Base-by-base conservation (phyloP, 1,140 invertebrate species). In the Eupristina koningsbergeri region DNA sequence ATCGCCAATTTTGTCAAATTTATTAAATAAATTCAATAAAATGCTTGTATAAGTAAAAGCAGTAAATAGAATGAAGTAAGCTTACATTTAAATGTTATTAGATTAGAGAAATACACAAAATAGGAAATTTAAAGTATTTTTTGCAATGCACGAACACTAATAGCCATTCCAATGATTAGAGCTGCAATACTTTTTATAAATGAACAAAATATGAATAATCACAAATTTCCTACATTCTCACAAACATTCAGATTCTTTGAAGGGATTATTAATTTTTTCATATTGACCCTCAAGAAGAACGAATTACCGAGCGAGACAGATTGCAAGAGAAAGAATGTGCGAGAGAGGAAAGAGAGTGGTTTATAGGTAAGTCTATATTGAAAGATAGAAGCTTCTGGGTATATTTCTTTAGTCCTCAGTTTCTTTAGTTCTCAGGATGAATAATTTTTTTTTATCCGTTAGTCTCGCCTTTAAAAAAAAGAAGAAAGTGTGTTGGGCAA, bases 401-500 rank as follows among this genome's bases (percentile, higher is more conserved):
- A 80, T 41, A 53, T 80, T 84, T 80, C 71, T 80, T 80, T 79
- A 64, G 67, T n/a, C 64, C 45, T 76, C n/a, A n/a, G n/a, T n/a
- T n/a, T n/a, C n/a, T n/a, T n/a, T n/a, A n/a, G n/a, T n/a, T n/a
- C 61, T 80, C 53, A 67, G 45, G 78, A 84, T 80, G 83, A 84
- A 80, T 84, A 84, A 84, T 84, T 84, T 80, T 76, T 84, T 78
- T 31, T 7, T 45, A 26, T 17, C 76, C 45, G 67, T 15, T 36
- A 67, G 39, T 29, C 58, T 13, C 7, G n/a, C 39, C n/a, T 69
- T 47, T 71, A 26, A 69, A 83, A 84, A n/a, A 79, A 73, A 61
- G 64, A 79, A 73, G 74, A 83, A 79, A 84, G 71, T 22, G 53
- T 50, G 58, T 50, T 34, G 71, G 19, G 39, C 29, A 73, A 29